Evolutionary conservation across 1,140 invertebrate species (phyloP).

Genomic region (Acromyrmex echinatior): DNA sequence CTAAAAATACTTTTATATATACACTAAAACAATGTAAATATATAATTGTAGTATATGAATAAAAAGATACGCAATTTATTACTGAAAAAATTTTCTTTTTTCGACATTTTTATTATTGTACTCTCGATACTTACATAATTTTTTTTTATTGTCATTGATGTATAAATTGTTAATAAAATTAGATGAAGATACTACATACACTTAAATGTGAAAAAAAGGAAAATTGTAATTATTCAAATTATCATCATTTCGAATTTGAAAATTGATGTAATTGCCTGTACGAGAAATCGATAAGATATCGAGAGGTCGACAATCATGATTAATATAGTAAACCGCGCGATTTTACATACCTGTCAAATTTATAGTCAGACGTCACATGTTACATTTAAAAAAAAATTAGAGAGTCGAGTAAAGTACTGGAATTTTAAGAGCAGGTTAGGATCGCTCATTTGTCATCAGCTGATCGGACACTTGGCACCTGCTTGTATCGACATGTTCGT

Average conservation of each 20-base stretch:
- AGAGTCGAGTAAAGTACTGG: neutral
- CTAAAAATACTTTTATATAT: constrained; percentile 11
- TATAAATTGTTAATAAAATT: neutral
- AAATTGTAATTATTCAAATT: neutral
- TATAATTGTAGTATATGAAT: neutral
- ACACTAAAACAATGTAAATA: neutral
- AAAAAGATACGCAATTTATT: neutral
- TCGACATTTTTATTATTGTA: neutral
- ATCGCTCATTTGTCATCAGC: neutral
- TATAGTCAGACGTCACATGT: too few species aligned
- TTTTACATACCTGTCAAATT: neutral
- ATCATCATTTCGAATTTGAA: neutral
- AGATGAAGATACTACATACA: neutral
- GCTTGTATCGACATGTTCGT: neutral
- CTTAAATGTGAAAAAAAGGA: too few species aligned
- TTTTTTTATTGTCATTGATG: neutral
- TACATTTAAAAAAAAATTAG: neutral
- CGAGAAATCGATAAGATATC: neutral
- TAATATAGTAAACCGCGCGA: neutral
- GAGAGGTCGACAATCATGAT: neutral
- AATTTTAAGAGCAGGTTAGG: constrained; percentile 3
- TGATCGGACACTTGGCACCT: neutral
- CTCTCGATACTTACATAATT: neutral
- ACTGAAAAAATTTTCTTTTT: neutral
- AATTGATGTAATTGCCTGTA: neutral